Evolutionary conservation across 2,113 vertebrate species (phyloP).

Genomic region (Trichechus manatus): DNA sequence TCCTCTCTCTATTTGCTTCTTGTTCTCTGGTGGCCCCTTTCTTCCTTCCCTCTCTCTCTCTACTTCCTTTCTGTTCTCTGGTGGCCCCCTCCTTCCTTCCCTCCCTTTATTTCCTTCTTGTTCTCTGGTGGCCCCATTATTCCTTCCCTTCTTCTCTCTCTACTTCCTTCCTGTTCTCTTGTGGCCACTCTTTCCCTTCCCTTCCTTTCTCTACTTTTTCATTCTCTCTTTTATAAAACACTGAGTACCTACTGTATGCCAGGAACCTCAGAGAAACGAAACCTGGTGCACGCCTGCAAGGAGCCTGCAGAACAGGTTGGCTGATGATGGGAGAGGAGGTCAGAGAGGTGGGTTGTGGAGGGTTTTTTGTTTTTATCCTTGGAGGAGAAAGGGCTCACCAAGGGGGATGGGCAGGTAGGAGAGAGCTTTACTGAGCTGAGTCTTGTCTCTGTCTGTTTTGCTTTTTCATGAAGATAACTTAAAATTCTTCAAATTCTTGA

Average conservation of each 20-base stretch:
- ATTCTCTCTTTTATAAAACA: not conserved
- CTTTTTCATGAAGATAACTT: constrained; percentile 20
- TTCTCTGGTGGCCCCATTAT: no score
- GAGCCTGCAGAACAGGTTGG: not conserved
- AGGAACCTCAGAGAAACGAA: not conserved
- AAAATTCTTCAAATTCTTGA: constrained; percentile 24
- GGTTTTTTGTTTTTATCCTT: not conserved
- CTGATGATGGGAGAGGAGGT: not conserved
- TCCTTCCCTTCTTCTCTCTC: not conserved
- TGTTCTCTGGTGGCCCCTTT: not conserved
- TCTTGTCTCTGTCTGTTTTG: not conserved
- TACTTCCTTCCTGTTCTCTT: no score
- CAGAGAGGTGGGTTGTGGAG: not conserved
- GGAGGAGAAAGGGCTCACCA: not conserved
- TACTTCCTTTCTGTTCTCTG: no score
- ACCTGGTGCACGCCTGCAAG: not conserved
- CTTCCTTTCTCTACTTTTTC: no score
- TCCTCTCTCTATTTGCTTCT: no score
- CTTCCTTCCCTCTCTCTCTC: no score
- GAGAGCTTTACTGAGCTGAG: not conserved
- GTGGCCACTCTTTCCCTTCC: no score
- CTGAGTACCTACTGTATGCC: not conserved
- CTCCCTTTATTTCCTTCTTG: not conserved
- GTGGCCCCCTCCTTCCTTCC: not conserved
- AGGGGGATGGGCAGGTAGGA: not conserved